These are phyloP conservation scores for Euleptes europaea DNA, from an alignment of 2,113 vertebrate genomes.

Conservation along the genomic window DNA sequence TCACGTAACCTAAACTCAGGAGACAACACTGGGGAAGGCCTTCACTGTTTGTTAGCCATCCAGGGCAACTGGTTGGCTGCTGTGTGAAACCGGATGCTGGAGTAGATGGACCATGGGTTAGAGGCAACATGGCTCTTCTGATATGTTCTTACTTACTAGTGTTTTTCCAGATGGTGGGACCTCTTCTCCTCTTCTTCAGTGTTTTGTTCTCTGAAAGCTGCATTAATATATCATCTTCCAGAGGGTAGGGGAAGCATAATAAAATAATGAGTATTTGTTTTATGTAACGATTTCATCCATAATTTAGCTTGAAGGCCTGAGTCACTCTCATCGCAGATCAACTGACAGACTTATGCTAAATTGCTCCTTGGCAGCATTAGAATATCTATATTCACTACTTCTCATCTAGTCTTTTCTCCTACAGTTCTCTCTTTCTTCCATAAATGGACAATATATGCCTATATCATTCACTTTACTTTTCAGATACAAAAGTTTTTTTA, in stretches of 20 bases:
- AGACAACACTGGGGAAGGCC: no score
- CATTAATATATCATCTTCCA: not conserved
- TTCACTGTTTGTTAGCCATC: no score
- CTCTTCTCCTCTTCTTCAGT: not conserved
- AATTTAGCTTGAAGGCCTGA: not conserved
- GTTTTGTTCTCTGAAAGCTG: not conserved
- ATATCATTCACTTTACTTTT: not conserved
- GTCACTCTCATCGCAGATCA: constrained; percentile 9
- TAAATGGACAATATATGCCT: not conserved
- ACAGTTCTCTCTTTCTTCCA: no score
- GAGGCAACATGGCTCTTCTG: no score
- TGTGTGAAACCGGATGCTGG: no score
- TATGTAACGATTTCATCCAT: not conserved
- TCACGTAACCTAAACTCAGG: no score
- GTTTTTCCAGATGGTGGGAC: not conserved
- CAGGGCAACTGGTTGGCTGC: no score
- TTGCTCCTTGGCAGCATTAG: constrained; percentile 10
- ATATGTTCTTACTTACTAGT: no score
- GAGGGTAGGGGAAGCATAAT: not conserved
- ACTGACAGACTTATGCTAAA: not conserved
- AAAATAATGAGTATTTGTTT: not conserved
- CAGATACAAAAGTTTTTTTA: not conserved
- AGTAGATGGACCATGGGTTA: no score
- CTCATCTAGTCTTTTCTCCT: not conserved
- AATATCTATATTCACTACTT: constrained; percentile 1